Percentiles rank a stretch among this genome's conserved stretches.
Conservation (phyloP, 2,797 vertebrate species). For the Cercopithecus mitis region DNA sequence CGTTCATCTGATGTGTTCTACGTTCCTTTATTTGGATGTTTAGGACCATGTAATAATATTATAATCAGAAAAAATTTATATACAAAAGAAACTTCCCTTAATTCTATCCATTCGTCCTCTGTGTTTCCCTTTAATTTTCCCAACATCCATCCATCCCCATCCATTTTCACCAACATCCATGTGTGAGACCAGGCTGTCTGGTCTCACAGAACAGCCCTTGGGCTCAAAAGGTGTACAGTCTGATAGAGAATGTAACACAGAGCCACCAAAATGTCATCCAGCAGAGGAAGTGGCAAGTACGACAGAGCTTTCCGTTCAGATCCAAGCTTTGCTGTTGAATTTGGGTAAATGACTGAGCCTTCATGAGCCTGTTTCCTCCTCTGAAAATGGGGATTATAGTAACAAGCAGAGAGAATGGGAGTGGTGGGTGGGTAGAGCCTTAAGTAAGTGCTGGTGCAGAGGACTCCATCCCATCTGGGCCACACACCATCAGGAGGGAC, state of each 20-base stretch:
- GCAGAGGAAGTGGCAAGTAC: background rate
- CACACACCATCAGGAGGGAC: background rate
- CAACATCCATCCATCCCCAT: background rate
- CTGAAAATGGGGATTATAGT: background rate
- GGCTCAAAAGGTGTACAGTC: background rate
- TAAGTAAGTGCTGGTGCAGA: background rate
- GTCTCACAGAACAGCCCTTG: background rate
- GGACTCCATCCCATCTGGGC: background rate
- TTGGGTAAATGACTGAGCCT: background rate
- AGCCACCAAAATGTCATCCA: background rate
- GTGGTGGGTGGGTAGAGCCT: background rate
- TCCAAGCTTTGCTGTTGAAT: background rate
- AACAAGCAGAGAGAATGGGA: background rate
- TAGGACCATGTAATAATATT: background rate
- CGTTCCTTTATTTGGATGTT: background rate
- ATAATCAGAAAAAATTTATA: background rate
- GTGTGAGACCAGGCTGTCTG: background rate
- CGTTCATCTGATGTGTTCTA: background rate
- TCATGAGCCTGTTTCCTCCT: background rate
- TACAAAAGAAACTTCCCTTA: background rate
- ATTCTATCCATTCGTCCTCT: background rate
- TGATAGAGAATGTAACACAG: background rate
- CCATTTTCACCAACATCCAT: background rate
- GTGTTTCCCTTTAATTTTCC: background rate
- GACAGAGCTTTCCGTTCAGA: background rate